phyloP scores from a whole-genome alignment of 2,113 vertebrate species.

The Herpailurus yagouaroundi region DNA sequence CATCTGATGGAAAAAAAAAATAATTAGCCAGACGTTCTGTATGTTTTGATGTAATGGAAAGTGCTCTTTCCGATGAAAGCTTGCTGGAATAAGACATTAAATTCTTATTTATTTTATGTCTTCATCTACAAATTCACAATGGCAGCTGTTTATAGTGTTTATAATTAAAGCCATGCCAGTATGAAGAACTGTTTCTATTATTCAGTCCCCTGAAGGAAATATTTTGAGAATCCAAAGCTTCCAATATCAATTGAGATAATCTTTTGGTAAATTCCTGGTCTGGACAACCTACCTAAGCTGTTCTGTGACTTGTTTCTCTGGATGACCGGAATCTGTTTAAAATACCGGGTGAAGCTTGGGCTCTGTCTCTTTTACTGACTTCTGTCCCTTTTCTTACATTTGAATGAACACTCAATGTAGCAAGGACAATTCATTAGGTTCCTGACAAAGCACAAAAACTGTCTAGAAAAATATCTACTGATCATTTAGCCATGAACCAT shows the following conservation, averaged over 20 bases:
- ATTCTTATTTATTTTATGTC: background rate
- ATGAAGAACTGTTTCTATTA: background rate
- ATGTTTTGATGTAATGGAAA: background rate
- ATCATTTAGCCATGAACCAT: constrained; percentile 40
- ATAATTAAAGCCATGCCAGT: background rate
- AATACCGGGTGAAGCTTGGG: background rate
- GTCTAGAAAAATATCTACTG: constrained; percentile 60
- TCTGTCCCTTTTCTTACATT: background rate
- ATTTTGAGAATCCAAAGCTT: background rate
- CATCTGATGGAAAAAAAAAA: background rate
- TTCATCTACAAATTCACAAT: background rate
- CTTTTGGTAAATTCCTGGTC: background rate
- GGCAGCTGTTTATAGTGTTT: background rate
- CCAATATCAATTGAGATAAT: background rate
- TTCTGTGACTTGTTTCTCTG: background rate
- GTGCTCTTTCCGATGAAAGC: background rate
- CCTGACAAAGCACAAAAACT: constrained; percentile 41
- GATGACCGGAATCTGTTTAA: background rate
- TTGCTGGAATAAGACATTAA: background rate
- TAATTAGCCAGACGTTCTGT: background rate
- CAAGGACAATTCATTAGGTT: background rate
- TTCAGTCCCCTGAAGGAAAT: background rate
- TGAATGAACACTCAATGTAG: background rate
- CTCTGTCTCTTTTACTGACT: constrained; percentile 9
- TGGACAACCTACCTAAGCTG: background rate